Base-by-base conservation (phyloP, 2,797 vertebrate genomes). In the Cetoscarus ocellatus region DNA sequence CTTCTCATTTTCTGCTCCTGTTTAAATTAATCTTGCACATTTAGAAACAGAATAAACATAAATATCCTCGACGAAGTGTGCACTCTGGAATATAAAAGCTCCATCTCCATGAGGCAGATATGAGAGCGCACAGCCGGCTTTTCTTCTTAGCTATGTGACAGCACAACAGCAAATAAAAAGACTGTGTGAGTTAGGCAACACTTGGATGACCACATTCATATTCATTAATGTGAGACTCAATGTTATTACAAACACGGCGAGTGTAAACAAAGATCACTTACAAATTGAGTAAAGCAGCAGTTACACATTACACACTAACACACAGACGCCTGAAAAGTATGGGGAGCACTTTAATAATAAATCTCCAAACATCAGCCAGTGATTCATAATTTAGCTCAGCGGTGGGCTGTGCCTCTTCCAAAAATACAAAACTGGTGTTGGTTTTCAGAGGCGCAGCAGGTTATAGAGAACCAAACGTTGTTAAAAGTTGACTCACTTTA, bases 151-250 rank as follows among this genome's bases (percentile, higher is more conserved):
- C 75, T 79, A 35, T 42, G 67, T 83, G 75, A 67, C 73, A 61
- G 45, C 27, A 54, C 51, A 67, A 40, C 15, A 42, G 62, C 57
- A 79, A 80, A 84, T 88, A 64, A 88, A 78, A 82, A 84, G 73
- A 67, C 75, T 19, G 57, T 10, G 66, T 11, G 38, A 77, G 70
- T 73, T 70, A 71, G 84, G 79, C 68, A 87, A 84, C 82, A 83
- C 87, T 83, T 82, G 72, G 81, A 77, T 60, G 53, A 80, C 67
- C 78, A 73, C 85, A 84, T 90, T 85, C 60, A 74, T 84, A 85
- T 85, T 88, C 80, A 89, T 89, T 83, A 82, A 82, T 80, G 65
- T 67, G 80, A 84, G 83, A 83, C 57, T 74, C 45, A 84, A 86
- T 80, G 58, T 77, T 83, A 77, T 79, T 72, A 65, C 75, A 83